Evolutionary conservation across 2,797 vertebrate genomes (phyloP), one percentile per base, ranked within the genome.

Genomic region (Anomalospiza imberbis): DNA sequence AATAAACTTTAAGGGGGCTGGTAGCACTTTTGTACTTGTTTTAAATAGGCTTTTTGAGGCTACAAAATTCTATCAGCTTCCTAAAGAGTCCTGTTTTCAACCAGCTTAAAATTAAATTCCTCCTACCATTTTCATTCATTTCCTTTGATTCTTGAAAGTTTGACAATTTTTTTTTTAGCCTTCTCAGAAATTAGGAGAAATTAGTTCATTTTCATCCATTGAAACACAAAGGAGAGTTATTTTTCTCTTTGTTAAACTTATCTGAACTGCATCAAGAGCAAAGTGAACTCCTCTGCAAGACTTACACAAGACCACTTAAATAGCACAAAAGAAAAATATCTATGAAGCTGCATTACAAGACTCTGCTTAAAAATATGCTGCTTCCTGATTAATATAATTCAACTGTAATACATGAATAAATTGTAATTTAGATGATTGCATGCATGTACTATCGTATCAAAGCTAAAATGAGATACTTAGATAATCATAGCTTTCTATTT

Each of bases 381-480:
- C 83, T 71, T 93, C 45, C 73, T 97, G 91, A 96, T 96, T 95
- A 96, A 91, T 86, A 89, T 86, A 79, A 91, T 96, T 95, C 82
- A 89, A 44, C 50, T 65, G 87, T 85, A 91, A 95, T 84, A 74
- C 91, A 90, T 90, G 95, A 96, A 93, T 94, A 94, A 96, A 92
- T 94, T 89, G 89, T 88, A 93, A 95, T 96, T 97, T 94, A 91
- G 84, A 70, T 96, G 92, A 95, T 94, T 96, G 89, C 67, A 94
- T 4, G 6, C 60, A 93, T 85, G 83, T 79, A 91, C 44, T 53
- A 87, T 86, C 80, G 14, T 75, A 90, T 76, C 71, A 88, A 87
- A 96, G 71, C 1, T 81, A 96, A 95, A 94, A 96, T 95, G 91
- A 96, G 85, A 77, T 66, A 93, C 91, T 95, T 76, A 67, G 63